Base-by-base conservation (phyloP, 2,888 invertebrate species). In the Calliphora vomitoria region DNA sequence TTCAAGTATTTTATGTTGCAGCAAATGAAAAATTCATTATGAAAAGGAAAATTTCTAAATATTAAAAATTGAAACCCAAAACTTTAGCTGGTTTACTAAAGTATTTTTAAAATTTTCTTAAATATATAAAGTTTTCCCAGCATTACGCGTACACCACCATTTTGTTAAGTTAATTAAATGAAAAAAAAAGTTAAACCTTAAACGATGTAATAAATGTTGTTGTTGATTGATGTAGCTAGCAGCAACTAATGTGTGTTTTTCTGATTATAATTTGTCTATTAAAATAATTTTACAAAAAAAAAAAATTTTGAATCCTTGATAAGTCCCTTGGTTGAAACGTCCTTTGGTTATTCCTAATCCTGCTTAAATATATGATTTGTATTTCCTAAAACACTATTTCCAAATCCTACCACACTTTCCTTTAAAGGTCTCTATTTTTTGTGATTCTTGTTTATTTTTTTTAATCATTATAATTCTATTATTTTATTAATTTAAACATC, bases 31-130 rank as follows among this genome's bases (percentile, higher is more conserved):
- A 35, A 35, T 35, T 35, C 35, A 35, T 35, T 35, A 35, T 3
- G 35, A 35, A 5, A 0, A 13, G 3, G 4, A 13, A 44, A 11
- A 44, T 44, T 44, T 41, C 0, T 10, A 44, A 44, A 44, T 44
- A 69, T 50, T 31, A 35, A 31, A 25, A 47, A 31, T 15, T 55
- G 8, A 6, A 15, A 35, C n/a, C 13, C 11, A 53, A 41, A 69
- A 86, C 88, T 88, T 88, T 88, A 88, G 88, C 88, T 88, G 88
- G 86, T 85, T 88, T 75, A 84, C 88, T 88, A 88, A 88, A 88
- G 86, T 79, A 35, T 25, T 64, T 72, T 11, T n/a, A n/a, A 55
- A 11, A 4, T 60, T 31, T 31, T 31, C 15, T 6, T 4, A 31
- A 31, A 60, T 3, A 20, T n/a, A n/a, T 50, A 20, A 62, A 62